Conservation (phyloP, 2,113 vertebrate species). For the Oryzias melastigma region DNA sequence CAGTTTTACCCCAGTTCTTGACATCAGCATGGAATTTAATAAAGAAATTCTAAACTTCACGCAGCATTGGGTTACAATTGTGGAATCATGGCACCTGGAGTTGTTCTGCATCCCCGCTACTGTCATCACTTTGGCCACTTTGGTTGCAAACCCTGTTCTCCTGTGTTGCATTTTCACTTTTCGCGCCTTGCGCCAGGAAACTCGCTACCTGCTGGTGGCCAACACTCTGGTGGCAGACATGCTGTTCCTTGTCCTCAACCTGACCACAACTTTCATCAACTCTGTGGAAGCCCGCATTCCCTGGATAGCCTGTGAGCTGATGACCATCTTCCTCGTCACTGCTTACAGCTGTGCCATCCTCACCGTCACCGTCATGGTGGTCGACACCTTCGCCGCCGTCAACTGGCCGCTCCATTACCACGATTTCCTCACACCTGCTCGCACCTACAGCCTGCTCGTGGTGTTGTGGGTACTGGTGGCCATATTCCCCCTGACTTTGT, state of each 20-base stretch:
- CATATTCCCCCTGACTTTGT: conserved; percentile 66
- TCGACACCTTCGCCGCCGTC: conserved; percentile 79
- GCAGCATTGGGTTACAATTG: conserved; percentile 42
- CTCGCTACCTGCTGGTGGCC: conserved; percentile 78
- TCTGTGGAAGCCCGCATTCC: conserved; percentile 25
- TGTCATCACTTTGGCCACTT: conserved; percentile 62
- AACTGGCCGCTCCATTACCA: conserved; percentile 77
- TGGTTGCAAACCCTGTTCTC: conserved; percentile 72
- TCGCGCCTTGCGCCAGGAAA: conserved; percentile 70
- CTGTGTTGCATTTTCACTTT: conserved; percentile 70
- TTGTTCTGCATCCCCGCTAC: conserved; percentile 72
- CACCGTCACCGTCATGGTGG: conserved; percentile 78
- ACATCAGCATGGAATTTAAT: conserved; percentile 21
- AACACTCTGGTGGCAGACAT: conserved; percentile 78
- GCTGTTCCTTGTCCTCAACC: conserved; percentile 74
- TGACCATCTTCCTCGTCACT: conserved; percentile 61
- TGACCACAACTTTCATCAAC: conserved; percentile 61
- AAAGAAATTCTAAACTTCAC: conserved; percentile 41
- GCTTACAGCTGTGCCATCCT: conserved; percentile 74
- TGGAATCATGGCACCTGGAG: conserved; percentile 49
- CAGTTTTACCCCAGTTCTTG: not conserved
- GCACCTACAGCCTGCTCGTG: conserved; percentile 59
- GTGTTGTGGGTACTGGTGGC: conserved; percentile 71
- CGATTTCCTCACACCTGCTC: conserved; percentile 61
- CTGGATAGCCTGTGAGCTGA: conserved; percentile 63